phyloP scores from a whole-genome alignment of 2,797 vertebrate genomes.

The Tiaroga cobitis region DNA sequence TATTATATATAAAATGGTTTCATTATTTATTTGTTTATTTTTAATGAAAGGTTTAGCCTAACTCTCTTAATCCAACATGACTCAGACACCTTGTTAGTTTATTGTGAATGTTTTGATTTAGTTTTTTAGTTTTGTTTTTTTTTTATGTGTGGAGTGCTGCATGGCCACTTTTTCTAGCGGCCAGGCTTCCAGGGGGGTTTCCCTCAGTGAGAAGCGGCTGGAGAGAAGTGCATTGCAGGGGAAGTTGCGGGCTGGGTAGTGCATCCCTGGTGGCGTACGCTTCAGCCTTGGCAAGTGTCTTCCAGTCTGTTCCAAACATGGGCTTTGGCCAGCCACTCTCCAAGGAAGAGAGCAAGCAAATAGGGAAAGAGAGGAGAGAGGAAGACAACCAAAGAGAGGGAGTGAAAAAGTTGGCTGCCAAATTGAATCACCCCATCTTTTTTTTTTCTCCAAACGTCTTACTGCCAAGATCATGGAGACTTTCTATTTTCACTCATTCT shows the following conservation, averaged over 20 bases:
- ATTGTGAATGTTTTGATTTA: neutral
- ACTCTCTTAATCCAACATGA: neutral
- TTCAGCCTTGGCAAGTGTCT: conserved; percentile 86
- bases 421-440: conserved; percentile 85
- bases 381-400: conserved; percentile 34
- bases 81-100: neutral
- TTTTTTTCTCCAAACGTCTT: conserved; percentile 75
- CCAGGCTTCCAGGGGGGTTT: conserved; percentile 46
- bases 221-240: conserved; percentile 5
- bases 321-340: conserved; percentile 85
- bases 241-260: conserved; percentile 56
- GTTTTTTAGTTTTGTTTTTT: neutral
- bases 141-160: conserved; percentile 2
- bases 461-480: conserved; percentile 88
- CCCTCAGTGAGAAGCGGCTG: conserved; percentile 28
- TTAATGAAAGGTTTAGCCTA: neutral
- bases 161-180: conserved; percentile 29
- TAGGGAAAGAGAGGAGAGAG: conserved; percentile 73
- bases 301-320: conserved; percentile 82
- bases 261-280: conserved; percentile 85
- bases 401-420: conserved; percentile 82
- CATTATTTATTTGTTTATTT: neutral
- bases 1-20: neutral
- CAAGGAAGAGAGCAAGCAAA: conserved; percentile 60
- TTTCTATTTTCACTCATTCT: conserved; percentile 88